phyloP scores from a whole-genome alignment of 2,888 invertebrate species.

The Leptogaster cylindrica region DNA sequence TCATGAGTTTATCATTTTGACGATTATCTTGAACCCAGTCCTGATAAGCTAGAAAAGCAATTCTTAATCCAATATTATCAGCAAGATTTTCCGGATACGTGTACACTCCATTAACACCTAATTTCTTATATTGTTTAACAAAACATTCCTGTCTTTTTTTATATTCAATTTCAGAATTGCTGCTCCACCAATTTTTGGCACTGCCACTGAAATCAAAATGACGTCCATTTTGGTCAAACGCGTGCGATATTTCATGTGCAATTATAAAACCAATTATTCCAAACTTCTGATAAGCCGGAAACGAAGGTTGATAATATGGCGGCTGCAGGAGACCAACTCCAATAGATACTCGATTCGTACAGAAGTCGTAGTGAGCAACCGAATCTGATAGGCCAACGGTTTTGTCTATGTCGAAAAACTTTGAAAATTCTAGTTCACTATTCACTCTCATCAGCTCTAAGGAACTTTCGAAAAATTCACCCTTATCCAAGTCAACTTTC shows the following conservation, averaged over 20 bases:
- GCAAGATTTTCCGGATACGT: constrained; percentile 7
- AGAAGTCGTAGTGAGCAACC: not conserved
- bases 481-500: not conserved
- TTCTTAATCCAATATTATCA: constrained; percentile 20
- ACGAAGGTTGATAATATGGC: constrained; percentile 4
- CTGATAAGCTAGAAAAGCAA: constrained; percentile 15
- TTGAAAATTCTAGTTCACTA: not conserved
- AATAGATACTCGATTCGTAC: not conserved
- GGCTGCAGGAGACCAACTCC: constrained; percentile 8
- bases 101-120: not conserved
- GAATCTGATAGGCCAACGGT: not conserved
- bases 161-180: not conserved
- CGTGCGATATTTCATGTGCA: constrained; percentile 18
- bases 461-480: constrained; percentile 16
- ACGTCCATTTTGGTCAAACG: constrained; percentile 14
- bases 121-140: constrained; percentile 3
- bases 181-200: not conserved
- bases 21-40: not conserved
- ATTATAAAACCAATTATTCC: constrained; percentile 19
- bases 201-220: constrained; percentile 3
- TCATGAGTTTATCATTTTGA: not conserved
- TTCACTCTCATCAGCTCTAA: constrained; percentile 2
- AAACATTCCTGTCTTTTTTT: not conserved
- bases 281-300: constrained; percentile 17
- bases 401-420: not conserved